Evolutionary conservation across 2,797 vertebrate species (phyloP).

Genomic region (Crenuchus spilurus): DNA sequence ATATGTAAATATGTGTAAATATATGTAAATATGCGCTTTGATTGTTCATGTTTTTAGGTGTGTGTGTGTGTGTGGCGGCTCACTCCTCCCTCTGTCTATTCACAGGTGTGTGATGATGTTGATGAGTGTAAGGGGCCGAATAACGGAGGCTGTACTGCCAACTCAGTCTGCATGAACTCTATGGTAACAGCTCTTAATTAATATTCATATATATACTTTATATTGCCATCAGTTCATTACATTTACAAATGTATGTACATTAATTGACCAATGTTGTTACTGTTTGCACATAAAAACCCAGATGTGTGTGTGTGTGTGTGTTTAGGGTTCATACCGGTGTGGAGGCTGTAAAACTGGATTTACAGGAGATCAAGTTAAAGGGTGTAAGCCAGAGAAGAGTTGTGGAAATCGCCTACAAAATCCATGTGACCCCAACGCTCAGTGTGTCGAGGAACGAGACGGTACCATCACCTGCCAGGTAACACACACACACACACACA

Average conservation of each 20-base stretch:
- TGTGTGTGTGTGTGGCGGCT: not conserved
- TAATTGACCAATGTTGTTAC: too few relatives aligned
- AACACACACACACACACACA: conserved; percentile 1
- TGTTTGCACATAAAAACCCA: too few relatives aligned
- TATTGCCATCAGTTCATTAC: too few relatives aligned
- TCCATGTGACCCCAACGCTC: conserved; percentile 89
- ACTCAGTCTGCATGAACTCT: conserved; percentile 94
- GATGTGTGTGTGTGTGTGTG: conserved; percentile 7
- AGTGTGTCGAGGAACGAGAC: conserved; percentile 83
- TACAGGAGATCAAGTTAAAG: conserved; percentile 87
- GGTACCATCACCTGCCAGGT: conserved; percentile 89
- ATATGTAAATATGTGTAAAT: not conserved
- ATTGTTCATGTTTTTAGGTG: not conserved
- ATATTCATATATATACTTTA: too few relatives aligned
- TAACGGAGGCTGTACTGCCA: conserved; percentile 88
- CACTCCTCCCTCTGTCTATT: not conserved
- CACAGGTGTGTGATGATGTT: conserved; percentile 83
- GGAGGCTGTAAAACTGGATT: conserved; percentile 90
- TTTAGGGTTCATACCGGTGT: conserved; percentile 91
- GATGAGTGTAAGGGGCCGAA: conserved; percentile 89
- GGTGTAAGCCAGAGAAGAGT: conserved; percentile 87
- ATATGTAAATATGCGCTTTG: not conserved
- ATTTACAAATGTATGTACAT: too few relatives aligned
- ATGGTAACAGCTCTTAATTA: conserved; percentile 84
- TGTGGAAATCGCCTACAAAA: conserved; percentile 88